Base-by-base conservation (phyloP, 1,140 invertebrate species). In the Gryon sp. region DNA sequence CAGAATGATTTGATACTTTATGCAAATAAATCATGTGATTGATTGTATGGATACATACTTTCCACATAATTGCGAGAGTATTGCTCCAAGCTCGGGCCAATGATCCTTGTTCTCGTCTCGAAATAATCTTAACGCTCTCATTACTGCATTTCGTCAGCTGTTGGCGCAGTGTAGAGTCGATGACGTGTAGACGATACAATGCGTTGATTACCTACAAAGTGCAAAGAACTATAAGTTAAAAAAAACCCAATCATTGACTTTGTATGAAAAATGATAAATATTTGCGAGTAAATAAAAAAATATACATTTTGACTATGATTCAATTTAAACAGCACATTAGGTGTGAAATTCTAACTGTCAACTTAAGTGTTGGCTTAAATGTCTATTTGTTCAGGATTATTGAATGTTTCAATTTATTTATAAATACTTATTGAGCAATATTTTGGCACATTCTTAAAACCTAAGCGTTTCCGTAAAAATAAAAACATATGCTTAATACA, bases 51-150 rank as follows among this genome's bases (percentile, higher is more conserved):
- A 19, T 15, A 43, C 12, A 18, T 43, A 24, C 32, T 45, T 32
- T n/a, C 5, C 16, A n/a, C 24, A 19, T 19, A 43, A 32, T 45
- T 32, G 50, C 20, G 14, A 63, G 57, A 53, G 62, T 73, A 53
- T 70, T 65, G 52, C 36, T 50, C 55, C 28, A 43, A 9, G 22
- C 38, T 70, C 46, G 57, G 76, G 77, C 80, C 80, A 82, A 83
- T 81, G 82, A 78, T 83, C 81, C 55, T 78, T 26, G 66, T 52
- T 76, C 65, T 52, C 52, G 36, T 81, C 80, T 78, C 41, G 24
- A 83, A 85, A 85, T 85, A 85, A 82, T 78, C 41, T 55, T 11
- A 63, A 62, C 63, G 77, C 36, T 57, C 80, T 73, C 70, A 76
- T 78, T 79, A 72, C 60, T 16, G 59, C 45, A 53, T 79, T 82